Evolutionary conservation across 2,797 vertebrate genomes (phyloP).

Genomic region (Pseudochaenichthys georgianus): DNA sequence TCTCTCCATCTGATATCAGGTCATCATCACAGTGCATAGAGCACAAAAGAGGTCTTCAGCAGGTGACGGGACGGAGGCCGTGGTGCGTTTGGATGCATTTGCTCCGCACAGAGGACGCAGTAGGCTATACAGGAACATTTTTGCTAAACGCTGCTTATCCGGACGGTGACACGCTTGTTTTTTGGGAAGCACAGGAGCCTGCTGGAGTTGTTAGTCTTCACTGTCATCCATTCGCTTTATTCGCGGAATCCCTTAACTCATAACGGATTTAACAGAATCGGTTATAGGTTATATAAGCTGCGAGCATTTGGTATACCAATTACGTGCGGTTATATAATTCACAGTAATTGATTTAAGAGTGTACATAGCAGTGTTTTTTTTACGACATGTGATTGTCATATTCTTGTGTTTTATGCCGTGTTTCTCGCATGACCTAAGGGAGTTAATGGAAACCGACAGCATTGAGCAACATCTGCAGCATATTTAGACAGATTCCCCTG

Average conservation of each 20-base stretch:
- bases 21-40: conserved; percentile 37
- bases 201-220: conserved; percentile 30
- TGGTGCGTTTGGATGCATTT: conserved; percentile 49
- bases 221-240: conserved; percentile 10
- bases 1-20: conserved; percentile 41
- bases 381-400: background rate
- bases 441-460: conserved; percentile 19
- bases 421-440: conserved; percentile 10
- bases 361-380: conserved; percentile 30
- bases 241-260: conserved; percentile 23
- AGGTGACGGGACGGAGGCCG: conserved; percentile 22
- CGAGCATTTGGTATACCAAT: conserved; percentile 23
- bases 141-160: conserved; percentile 55
- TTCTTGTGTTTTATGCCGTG: conserved; percentile 2
- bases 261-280: conserved; percentile 38
- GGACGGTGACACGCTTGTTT: conserved; percentile 40
- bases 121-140: conserved; percentile 21
- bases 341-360: conserved; percentile 26
- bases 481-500: background rate
- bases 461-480: conserved; percentile 12
- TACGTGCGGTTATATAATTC: conserved; percentile 9
- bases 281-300: conserved; percentile 17
- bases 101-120: conserved; percentile 66
- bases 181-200: conserved; percentile 34
- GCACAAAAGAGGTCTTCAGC: conserved; percentile 13